Evolutionary conservation across 1,140 invertebrate genomes (phyloP), one percentile per base, ranked within the genome.

Genomic region (Drosophila azteca): DNA sequence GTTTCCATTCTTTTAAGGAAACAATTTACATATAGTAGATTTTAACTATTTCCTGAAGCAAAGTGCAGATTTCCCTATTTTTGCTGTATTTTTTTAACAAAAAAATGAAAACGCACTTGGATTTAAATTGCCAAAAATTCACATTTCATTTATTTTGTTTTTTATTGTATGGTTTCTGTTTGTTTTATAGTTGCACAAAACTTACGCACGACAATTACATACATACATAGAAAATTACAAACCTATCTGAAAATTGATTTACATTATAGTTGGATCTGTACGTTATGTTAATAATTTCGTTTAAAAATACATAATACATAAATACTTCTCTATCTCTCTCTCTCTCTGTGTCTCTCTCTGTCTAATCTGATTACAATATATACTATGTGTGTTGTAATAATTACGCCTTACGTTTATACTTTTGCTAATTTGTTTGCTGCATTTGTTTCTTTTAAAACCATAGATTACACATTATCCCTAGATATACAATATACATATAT

Each of bases 231-330:
- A 87, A 88, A 88, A 77, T 82, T 88, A 82, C 67, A 87, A 81
- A 75, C 53, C 70, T 87, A 87, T 80, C 76, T 87, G 77, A 85
- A 73, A 85, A 73, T 84, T 79, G 57, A 82, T 82, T 85, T 84
- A 84, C 72, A 69, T 71, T 49, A 59, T 76, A 76, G 59, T 79
- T 68, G 64, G 51, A 77, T 68, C 44, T 69, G 68, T 51, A 44
- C 61, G 61, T 64, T 59, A 75, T 70, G 63, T 58, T 84, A 79
- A 77, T 85, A 85, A 84, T 84, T 84, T 80, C 77, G 70, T 77
- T 84, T 84, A 77, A 84, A 84, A 87, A 85, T 85, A 85, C 77
- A 74, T 74, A 77, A 85, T 81, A 78, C 69, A 85, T 81, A 85
- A 87, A 85, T 88, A 82, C 78, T 61, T 58, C 63, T 70, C 78